phyloP scores from a whole-genome alignment of 2,113 vertebrate species.

The Martes martes region DNA sequence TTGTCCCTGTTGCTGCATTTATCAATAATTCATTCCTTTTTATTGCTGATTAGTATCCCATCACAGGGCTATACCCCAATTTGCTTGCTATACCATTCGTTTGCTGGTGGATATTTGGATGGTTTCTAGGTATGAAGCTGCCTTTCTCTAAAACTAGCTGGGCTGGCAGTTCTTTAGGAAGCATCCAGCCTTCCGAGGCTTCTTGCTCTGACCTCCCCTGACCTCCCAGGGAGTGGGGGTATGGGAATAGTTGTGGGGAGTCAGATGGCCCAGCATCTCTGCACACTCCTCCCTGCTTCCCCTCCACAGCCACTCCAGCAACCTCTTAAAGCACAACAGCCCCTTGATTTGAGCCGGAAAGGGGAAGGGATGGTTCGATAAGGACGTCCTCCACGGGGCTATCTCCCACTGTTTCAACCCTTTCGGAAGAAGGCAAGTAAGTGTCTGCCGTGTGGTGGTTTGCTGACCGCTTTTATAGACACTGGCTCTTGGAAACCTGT shows the following conservation, averaged over 20 bases:
- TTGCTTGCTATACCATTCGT: not conserved
- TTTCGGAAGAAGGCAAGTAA: not conserved
- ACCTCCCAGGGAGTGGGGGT: accelerated
- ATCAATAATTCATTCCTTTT: not conserved
- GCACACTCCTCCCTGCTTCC: accelerated
- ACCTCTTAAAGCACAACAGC: not conserved
- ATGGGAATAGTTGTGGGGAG: not conserved
- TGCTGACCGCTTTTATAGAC: not conserved
- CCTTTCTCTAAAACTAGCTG: not conserved
- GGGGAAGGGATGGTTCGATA: not conserved
- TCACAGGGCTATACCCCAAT: not conserved
- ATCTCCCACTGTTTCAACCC: not conserved
- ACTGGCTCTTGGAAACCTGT: not conserved
- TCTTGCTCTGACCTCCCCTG: not conserved
- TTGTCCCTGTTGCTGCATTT: not conserved
- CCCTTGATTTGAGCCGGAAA: not conserved
- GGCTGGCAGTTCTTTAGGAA: not conserved
- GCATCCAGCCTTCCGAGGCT: not conserved
- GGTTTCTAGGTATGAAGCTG: not conserved
- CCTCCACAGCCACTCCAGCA: accelerated
- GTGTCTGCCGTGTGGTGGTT: not conserved
- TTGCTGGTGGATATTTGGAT: not conserved
- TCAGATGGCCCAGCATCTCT: not conserved
- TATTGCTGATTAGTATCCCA: not conserved
- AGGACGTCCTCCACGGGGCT: accelerated